A percentile compares a stretch with the other conserved stretches of the same genome.
phyloP scores from a whole-genome alignment of 1,140 invertebrate species.

The Amyelois transitella region DNA sequence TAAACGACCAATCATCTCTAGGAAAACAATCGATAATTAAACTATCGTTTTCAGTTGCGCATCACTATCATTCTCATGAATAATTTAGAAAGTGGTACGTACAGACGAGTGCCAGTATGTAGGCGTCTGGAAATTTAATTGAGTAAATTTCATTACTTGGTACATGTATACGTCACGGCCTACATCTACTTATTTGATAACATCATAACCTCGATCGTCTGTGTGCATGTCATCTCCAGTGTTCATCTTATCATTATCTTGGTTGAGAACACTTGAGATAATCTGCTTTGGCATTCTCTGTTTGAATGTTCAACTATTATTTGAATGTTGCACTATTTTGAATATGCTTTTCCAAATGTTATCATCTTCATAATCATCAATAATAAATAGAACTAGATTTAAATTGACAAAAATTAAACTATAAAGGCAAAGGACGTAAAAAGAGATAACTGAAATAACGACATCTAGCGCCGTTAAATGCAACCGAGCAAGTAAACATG shows the following conservation, averaged over 20 bases:
- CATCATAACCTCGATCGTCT: not conserved
- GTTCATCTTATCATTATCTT: not conserved
- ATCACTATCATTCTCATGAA: constrained; percentile 20
- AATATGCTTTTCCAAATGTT: too few relatives aligned
- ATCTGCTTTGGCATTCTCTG: not conserved
- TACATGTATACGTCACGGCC: not conserved
- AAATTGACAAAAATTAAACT: not conserved
- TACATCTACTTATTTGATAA: not conserved
- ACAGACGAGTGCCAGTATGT: not conserved
- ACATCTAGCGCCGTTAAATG: constrained; percentile 50
- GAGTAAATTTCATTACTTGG: not conserved
- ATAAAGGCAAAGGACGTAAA: not conserved
- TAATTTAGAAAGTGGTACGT: constrained; percentile 27
- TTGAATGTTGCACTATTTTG: not conserved
- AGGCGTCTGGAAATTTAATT: not conserved
- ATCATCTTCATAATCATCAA: too few relatives aligned
- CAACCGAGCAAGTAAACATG: constrained; percentile 60
- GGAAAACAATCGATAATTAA: constrained; percentile 1
- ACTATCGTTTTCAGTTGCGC: constrained; percentile 1
- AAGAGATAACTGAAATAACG: constrained; percentile 24
- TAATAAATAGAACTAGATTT: too few relatives aligned
- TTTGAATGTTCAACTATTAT: not conserved
- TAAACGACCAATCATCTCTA: not conserved
- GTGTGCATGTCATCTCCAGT: not conserved
- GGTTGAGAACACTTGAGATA: not conserved